Evolutionary conservation across 2,797 vertebrate species (phyloP).

Genomic region (Remorina albescens): DNA sequence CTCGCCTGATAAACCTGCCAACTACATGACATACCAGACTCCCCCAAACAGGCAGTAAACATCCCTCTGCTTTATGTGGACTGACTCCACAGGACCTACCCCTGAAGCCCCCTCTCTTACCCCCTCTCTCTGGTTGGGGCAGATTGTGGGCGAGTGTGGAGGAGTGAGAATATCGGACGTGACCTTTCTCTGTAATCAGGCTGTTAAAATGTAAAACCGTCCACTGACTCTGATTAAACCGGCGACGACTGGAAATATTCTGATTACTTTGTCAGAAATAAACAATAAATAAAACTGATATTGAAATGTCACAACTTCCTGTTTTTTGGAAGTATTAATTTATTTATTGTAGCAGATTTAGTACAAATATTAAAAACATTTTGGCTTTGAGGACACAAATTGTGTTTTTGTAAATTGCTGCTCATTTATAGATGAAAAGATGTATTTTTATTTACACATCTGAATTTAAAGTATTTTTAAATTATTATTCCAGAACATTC

Average conservation of each 20-base stretch:
- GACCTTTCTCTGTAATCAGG: constrained; percentile 75
- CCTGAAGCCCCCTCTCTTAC: not conserved
- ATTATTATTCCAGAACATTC: too few species aligned
- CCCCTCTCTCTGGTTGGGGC: not conserved
- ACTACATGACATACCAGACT: constrained; percentile 21
- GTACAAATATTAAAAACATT: not conserved
- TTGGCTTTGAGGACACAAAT: not conserved
- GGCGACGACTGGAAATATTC: too few species aligned
- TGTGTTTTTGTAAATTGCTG: too few species aligned
- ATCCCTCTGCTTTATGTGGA: constrained; percentile 25
- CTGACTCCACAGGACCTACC: too few species aligned
- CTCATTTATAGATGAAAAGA: too few species aligned
- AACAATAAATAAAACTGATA: not conserved
- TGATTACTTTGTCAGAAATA: too few species aligned
- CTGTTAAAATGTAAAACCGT: constrained; percentile 46
- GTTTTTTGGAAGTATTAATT: too few species aligned
- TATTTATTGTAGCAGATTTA: too few species aligned
- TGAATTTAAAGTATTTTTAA: too few species aligned
- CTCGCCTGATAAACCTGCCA: constrained; percentile 64
- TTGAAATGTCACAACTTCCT: too few species aligned
- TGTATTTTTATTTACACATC: too few species aligned
- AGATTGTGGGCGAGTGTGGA: not conserved
- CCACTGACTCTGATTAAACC: constrained; percentile 29
- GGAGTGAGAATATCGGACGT: constrained; percentile 7
- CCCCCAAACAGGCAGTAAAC: constrained; percentile 15